Base-by-base conservation (phyloP, 2,888 invertebrate species). In the Xiphydria camelus region DNA sequence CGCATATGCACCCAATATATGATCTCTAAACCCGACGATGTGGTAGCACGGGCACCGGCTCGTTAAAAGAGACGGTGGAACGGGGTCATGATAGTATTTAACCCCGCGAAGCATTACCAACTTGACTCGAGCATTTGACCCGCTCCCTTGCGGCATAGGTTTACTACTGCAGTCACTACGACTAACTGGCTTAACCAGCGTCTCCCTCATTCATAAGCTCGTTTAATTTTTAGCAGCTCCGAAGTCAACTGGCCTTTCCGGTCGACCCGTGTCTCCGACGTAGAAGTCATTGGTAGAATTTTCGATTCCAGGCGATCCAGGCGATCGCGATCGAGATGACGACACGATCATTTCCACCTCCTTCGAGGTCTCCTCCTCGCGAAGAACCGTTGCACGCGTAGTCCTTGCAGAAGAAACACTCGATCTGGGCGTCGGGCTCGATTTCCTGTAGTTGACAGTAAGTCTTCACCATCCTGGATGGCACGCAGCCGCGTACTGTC, bases 111-210 rank as follows among this genome's bases (percentile, higher is more conserved):
- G 51, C 56, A 66, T 71, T 70, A 65, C 60, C 62, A 57, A 69
- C 70, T 70, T 71, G 68, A 68, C 67, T 69, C 59, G 35, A 49
- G 55, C 64, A 65, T 69, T 70, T 70, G 59, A 70, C 64, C 63
- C 59, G 61, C 55, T 61, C 60, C 55, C 48, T 51, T 45, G 37
- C 34, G 18, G n/a, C 15, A 12, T 29, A 29, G 29, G 6, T 29
- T 12, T 29, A 29, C 29, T 29, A 29, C 29, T n/a, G n/a, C n/a
- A n/a, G 29, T 29, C 15, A 10, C 4, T 15, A 5, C 4, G 6
- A 7, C 12, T 29, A 29, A 29, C 29, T 14, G 14, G 29, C 34
- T 18, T 34, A 18, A 34, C 18, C 34, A 34, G 10, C 17, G 19
- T 18, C 15, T 19, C 34, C 19, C 34, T 59, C 65, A 61, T 63